A percentile compares a stretch with the other conserved stretches of the same genome.
Evolutionary conservation across 2,113 vertebrate species (phyloP).

Genomic region (Passer montanus): DNA sequence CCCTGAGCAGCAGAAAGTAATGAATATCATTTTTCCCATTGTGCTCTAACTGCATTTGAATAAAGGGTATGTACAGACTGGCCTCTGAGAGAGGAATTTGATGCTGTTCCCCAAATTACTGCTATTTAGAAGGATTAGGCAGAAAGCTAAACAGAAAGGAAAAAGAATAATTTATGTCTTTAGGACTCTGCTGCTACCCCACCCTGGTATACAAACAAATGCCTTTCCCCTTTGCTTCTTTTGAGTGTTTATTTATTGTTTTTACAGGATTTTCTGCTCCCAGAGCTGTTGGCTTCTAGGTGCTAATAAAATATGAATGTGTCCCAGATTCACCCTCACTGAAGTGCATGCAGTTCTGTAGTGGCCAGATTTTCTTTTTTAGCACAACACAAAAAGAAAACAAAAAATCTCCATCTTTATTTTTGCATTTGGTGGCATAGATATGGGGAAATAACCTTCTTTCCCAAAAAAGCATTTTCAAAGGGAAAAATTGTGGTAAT

Average conservation of each 20-base stretch:
- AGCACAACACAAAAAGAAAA: not conserved
- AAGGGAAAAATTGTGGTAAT: not conserved
- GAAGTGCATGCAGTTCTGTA: not conserved
- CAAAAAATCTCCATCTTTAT: not conserved
- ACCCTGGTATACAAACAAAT: not conserved
- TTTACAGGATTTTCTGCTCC: constrained; percentile 3
- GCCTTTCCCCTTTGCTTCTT: not conserved
- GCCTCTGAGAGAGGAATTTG: constrained; percentile 49
- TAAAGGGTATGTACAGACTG: constrained; percentile 13
- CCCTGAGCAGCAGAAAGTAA: constrained; percentile 34
- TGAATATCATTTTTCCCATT: constrained; percentile 22
- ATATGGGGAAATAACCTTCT: not conserved
- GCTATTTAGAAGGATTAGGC: constrained; percentile 12
- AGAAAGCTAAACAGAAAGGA: not conserved
- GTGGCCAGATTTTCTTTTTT: not conserved
- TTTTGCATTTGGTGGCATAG: not conserved
- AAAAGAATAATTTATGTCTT: not conserved
- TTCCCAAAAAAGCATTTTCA: not conserved
- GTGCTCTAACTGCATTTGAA: constrained; percentile 28
- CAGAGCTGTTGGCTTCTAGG: not conserved
- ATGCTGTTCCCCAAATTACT: not conserved
- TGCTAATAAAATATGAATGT: constrained; percentile 3
- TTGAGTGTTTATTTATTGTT: not conserved
- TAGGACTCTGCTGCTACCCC: not conserved
- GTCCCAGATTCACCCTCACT: not conserved